These are phyloP conservation scores for Rhadinocentrus ornatus DNA, from an alignment of 2,797 vertebrate species.

Conservation along the genomic window DNA sequence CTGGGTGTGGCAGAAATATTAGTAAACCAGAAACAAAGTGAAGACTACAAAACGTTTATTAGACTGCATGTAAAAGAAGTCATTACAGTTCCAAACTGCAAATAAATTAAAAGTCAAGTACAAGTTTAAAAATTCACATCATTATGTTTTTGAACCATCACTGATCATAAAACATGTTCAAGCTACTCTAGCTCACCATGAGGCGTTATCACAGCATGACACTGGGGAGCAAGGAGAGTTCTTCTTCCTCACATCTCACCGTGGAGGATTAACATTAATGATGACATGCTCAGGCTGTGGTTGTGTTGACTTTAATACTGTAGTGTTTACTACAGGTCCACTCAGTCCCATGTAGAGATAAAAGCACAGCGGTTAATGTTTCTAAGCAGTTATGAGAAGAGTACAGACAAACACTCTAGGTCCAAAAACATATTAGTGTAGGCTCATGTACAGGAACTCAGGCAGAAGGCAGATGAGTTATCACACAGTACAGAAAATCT, in stretches of 20 bases:
- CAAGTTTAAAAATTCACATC: slow-evolving; percentile 62
- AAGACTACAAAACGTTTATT: slow-evolving; percentile 72
- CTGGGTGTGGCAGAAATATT: neutral
- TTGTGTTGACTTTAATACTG: slow-evolving; percentile 5
- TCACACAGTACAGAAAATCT: slow-evolving; percentile 33
- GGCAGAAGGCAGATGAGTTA: slow-evolving; percentile 64
- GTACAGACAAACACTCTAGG: slow-evolving; percentile 68
- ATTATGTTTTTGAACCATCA: slow-evolving; percentile 27
- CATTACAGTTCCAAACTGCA: slow-evolving; percentile 62
- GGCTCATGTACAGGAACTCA: slow-evolving; percentile 63
- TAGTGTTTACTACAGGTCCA: slow-evolving; percentile 5
- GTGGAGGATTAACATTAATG: neutral
- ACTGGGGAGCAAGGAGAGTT: slow-evolving; percentile 15
- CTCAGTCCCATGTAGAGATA: slow-evolving; percentile 30
- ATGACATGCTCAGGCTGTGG: neutral
- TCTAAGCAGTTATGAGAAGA: slow-evolving; percentile 38
- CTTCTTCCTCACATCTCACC: slow-evolving; percentile 6
- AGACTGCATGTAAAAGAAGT: slow-evolving; percentile 66
- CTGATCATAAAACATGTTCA: slow-evolving; percentile 22
- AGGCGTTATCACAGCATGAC: slow-evolving; percentile 11
- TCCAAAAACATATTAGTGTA: slow-evolving; percentile 55
- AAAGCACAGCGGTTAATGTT: slow-evolving; percentile 56
- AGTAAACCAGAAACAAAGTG: neutral
- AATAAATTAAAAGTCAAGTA: slow-evolving; percentile 78
- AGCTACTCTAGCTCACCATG: slow-evolving; percentile 24